phyloP scores from a whole-genome alignment of 2,888 invertebrate genomes.

The Atrina japonica region DNA sequence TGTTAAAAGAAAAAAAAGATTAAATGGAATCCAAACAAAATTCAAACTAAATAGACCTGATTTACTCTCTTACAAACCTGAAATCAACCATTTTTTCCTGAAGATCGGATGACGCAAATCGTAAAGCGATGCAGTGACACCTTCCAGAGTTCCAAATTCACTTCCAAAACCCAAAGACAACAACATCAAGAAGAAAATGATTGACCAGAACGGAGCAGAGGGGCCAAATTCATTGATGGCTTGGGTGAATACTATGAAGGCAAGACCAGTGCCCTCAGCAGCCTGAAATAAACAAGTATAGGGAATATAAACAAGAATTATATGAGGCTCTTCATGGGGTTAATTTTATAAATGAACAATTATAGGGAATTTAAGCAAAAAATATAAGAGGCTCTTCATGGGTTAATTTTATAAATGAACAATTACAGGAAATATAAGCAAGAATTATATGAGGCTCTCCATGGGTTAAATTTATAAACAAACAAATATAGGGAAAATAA shows the following conservation, averaged over 20 bases:
- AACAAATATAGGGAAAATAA: no score
- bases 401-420: no score
- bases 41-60: no score
- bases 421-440: constrained; percentile 12
- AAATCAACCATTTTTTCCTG: constrained; percentile 86
- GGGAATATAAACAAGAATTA: neutral
- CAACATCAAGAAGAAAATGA: constrained; percentile 97
- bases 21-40: no score
- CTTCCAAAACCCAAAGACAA: constrained; percentile 95
- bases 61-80: constrained; percentile 54
- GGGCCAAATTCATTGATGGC: constrained; percentile 94
- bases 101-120: constrained; percentile 93
- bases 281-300: constrained; percentile 84
- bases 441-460: neutral
- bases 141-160: constrained; percentile 97
- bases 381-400: no score
- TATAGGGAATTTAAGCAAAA: no score
- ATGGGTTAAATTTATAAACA: neutral
- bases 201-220: constrained; percentile 96
- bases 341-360: no score
- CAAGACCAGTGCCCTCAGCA: constrained; percentile 96
- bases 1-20: no score
- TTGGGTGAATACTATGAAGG: constrained; percentile 98
- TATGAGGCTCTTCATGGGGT: neutral
- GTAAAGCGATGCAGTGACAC: constrained; percentile 96